Conservation (phyloP, 2,797 vertebrate genomes). For the Distichodus sexfasciatus region DNA sequence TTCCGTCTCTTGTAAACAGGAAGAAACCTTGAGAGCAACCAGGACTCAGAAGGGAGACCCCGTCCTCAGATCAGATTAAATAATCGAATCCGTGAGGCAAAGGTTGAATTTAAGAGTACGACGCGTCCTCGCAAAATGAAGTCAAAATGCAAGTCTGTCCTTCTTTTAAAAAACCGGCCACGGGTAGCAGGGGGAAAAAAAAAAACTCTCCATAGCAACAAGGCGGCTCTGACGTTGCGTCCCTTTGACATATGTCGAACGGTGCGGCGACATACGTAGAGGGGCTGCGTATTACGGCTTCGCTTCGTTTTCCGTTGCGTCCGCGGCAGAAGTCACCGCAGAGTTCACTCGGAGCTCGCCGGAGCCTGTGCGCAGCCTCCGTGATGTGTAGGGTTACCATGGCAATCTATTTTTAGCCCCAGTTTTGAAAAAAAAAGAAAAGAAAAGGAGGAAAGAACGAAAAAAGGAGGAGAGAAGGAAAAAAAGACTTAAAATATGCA, state of each 20-base stretch:
- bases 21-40: too few relatives aligned
- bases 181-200: not conserved
- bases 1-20: too few relatives aligned
- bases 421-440: conserved; percentile 40
- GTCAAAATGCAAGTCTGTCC: not conserved
- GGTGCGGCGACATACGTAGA: conserved; percentile 1
- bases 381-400: conserved; percentile 80
- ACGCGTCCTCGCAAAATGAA: too few relatives aligned
- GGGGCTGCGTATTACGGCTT: too few relatives aligned
- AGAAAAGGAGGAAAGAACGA: not conserved
- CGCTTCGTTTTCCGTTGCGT: not conserved
- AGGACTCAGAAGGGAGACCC: too few relatives aligned
- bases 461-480: conserved; percentile 13
- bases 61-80: too few relatives aligned
- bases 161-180: not conserved
- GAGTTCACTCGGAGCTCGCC: conserved; percentile 16
- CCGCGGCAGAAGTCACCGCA: not conserved
- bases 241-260: not conserved
- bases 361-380: conserved; percentile 58
- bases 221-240: conserved; percentile 11
- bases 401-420: conserved; percentile 77
- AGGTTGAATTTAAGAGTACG: too few relatives aligned
- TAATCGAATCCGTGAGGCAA: too few relatives aligned
- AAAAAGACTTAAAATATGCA: conserved; percentile 75
- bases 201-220: conserved; percentile 39